Percentiles rank a stretch among this genome's conserved stretches.
Conservation (phyloP, 2,888 invertebrate genomes). For the Eueremaeus valkanovi region DNA sequence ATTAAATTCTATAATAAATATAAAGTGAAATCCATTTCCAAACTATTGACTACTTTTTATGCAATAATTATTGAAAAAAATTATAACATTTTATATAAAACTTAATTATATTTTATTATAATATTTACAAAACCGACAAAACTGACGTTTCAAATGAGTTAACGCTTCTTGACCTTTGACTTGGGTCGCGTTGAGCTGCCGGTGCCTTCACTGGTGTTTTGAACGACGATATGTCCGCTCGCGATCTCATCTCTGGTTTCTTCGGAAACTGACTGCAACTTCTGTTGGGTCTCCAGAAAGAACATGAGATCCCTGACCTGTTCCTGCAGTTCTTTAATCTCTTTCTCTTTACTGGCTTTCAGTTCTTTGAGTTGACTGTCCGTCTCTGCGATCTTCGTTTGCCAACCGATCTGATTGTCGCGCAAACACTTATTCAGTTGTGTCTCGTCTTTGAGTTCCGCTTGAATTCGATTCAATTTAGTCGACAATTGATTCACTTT, state of each 20-base stretch:
- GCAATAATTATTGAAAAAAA: neutral
- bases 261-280: constrained; percentile 51
- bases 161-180: constrained; percentile 20
- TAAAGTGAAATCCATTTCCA: too few species aligned
- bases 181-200: constrained; percentile 17
- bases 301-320: constrained; percentile 96
- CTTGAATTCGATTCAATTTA: constrained; percentile 63
- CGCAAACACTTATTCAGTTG: constrained; percentile 73
- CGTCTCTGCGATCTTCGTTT: constrained; percentile 60
- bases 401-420: constrained; percentile 68
- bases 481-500: constrained; percentile 55
- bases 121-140: neutral
- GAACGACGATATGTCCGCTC: constrained; percentile 45
- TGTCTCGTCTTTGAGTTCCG: constrained; percentile 75
- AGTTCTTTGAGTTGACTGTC: constrained; percentile 56
- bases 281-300: constrained; percentile 80
- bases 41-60: neutral
- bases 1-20: too few species aligned
- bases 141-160: neutral
- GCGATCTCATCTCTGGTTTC: constrained; percentile 47
- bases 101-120: neutral
- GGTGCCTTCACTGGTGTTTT: neutral
- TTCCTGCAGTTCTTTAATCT: constrained; percentile 80
- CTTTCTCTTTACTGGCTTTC: constrained; percentile 55
- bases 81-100: neutral